Base-by-base conservation (phyloP, 2,113 vertebrate genomes). In the Pelecanoides urinatrix region DNA sequence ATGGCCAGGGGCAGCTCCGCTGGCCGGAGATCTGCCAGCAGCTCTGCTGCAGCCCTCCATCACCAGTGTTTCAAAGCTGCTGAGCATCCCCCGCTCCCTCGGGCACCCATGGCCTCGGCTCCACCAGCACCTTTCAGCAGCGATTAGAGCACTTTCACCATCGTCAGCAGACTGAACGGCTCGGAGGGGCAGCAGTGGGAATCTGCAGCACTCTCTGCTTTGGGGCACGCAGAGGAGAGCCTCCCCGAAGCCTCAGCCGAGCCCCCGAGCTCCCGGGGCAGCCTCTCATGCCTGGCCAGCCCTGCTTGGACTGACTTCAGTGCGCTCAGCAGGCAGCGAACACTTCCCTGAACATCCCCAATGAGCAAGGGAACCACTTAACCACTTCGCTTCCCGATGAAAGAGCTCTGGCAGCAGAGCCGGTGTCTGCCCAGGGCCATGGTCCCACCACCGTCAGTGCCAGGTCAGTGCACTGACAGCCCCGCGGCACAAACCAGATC, bases 131-230 rank as follows among this genome's bases (percentile, higher is more conserved):
- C 66, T 52, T 63, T 30, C 44, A 32, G 58, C 34, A 78, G 56
- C 0, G 0, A 38, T 18, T 47, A 36, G 47, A 42, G 44, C 19
- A 12, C 20, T 68, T 23, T 1, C 3, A 3, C 63, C 1, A 0
- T 3, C 17, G 4, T 8, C 23, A 47, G 63, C 52, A 62, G 34
- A 32, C 10, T 2, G 1, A 38, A 6, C 29, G 6, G 30, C 5
- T 8, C 29, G 1, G 62, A 49, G 13, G 10, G 10, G 5, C 16
- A 3, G 52, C 45, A 34, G 76, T 5, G 27, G 61, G 26, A 50
- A 25, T 13, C 3, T 0, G 47, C 56, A 52, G 62, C 2, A 0
- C 55, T 75, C 1, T 1, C 34, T 0, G 3, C 62, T 63, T 23
- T 7, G 16, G 47, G 50, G 34, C 21, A 55, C 1, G 1, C 27